Conservation (phyloP, 2,888 invertebrate species). For the Biston betularia region DNA sequence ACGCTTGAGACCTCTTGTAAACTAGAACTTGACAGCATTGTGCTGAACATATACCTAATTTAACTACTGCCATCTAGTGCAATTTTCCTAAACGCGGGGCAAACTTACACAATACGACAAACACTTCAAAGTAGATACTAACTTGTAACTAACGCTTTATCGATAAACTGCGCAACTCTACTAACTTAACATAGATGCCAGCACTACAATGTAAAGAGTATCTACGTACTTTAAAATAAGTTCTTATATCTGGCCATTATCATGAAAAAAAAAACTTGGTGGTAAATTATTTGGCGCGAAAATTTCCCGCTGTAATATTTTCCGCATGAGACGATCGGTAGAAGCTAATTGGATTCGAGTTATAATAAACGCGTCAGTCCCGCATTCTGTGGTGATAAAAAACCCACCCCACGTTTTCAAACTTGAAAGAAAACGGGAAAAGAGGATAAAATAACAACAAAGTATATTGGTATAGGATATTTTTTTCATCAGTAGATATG, state of each 20-base stretch:
- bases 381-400: constrained; percentile 51
- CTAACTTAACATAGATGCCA: not conserved
- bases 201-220: not conserved
- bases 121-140: not conserved
- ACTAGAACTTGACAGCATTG: not conserved
- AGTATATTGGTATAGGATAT: constrained; percentile 23
- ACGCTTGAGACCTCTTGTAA: no score
- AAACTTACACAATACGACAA: not conserved
- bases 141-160: not conserved
- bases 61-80: constrained; percentile 34
- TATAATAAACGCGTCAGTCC: constrained; percentile 66
- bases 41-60: not conserved
- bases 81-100: constrained; percentile 1
- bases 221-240: not conserved
- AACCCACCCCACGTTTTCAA: constrained; percentile 53
- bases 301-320: constrained; percentile 57
- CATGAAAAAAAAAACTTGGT: constrained; percentile 16
- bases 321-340: constrained; percentile 44
- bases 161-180: constrained; percentile 1
- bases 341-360: constrained; percentile 73
- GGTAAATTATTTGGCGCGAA: constrained; percentile 46
- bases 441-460: constrained; percentile 45
- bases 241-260: not conserved
- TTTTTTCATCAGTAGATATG: not conserved
- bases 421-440: constrained; percentile 52